Evolutionary conservation across 2,888 invertebrate genomes (phyloP).

Genomic region (Incurvaria masculella): DNA sequence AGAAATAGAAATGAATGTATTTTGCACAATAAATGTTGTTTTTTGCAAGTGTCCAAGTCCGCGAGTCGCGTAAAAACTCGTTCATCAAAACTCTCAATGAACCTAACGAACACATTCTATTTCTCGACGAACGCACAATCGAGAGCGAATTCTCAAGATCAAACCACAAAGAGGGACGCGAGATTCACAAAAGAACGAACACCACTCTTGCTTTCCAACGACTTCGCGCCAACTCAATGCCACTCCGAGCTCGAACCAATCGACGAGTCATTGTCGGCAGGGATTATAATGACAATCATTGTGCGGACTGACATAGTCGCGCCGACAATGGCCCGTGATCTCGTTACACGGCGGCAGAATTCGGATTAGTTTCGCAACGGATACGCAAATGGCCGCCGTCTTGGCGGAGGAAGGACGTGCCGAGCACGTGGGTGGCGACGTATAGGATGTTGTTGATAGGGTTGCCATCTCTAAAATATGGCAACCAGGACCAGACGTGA

Average conservation of each 20-base stretch:
- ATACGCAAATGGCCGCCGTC: background rate
- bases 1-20: no score
- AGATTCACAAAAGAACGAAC: background rate
- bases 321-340: background rate
- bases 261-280: background rate
- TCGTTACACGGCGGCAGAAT: background rate
- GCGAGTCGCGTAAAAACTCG: no score
- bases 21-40: no score
- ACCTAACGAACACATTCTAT: no score
- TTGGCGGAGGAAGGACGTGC: background rate
- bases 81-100: no score
- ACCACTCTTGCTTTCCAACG: background rate
- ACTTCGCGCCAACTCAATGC: background rate
- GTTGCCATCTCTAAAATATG: no score
- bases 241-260: background rate
- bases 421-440: background rate
- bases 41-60: no score
- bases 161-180: no score
- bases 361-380: background rate
- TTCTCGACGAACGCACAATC: no score
- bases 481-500: no score
- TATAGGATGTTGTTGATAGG: no score
- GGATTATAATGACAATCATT: background rate
- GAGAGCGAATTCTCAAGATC: no score
- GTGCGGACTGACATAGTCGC: background rate